Conservation (phyloP, 2,797 vertebrate genomes). For the Carcharodon carcharias region DNA sequence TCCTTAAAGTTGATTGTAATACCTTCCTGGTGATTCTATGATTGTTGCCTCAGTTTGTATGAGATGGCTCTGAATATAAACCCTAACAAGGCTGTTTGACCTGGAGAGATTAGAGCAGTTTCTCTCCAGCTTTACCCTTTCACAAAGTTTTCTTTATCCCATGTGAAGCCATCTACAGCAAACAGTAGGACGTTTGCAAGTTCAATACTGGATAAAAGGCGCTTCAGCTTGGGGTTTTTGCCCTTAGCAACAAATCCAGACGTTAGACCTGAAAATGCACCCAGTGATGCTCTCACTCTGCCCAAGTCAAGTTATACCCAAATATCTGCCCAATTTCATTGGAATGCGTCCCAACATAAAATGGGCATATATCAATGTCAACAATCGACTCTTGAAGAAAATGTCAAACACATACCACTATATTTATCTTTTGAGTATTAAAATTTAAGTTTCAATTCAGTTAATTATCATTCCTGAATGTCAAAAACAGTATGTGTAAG, state of each 20-base stretch:
- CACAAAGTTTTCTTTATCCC: not conserved
- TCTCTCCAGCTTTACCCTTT: not conserved
- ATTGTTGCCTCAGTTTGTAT: not conserved
- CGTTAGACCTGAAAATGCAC: not conserved
- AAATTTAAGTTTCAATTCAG: not conserved
- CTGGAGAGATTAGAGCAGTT: not conserved
- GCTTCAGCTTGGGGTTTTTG: not conserved
- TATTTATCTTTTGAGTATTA: not conserved
- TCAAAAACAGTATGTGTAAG: not conserved
- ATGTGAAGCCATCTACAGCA: not conserved
- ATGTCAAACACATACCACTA: not conserved
- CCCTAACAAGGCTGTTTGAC: not conserved
- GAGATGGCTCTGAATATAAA: not conserved
- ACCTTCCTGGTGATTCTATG: no score
- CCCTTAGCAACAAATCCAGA: not conserved
- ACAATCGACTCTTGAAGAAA: not conserved
- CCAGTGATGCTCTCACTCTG: not conserved
- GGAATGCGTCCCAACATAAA: not conserved
- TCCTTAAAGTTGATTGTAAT: not conserved
- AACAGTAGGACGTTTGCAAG: not conserved
- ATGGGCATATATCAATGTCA: not conserved
- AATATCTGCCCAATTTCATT: not conserved
- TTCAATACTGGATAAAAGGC: not conserved
- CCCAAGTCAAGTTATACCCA: not conserved
- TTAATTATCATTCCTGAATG: not conserved